phyloP scores from a whole-genome alignment of 2,888 invertebrate species.

The Pammene aurita region DNA sequence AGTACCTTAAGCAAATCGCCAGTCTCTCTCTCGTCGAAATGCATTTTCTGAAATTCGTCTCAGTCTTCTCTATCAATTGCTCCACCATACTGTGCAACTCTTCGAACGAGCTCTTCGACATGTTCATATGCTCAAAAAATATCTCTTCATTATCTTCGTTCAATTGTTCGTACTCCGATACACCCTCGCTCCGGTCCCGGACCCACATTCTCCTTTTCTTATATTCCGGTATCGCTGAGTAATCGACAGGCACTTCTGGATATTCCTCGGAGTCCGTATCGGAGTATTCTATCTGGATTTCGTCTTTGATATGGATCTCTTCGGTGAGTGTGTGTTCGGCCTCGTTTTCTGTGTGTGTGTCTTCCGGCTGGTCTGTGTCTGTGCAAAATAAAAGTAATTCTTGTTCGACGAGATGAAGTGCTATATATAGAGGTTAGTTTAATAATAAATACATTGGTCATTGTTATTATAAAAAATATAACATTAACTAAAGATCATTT shows the following conservation, averaged over 20 bases:
- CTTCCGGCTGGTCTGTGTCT: conserved; percentile 10
- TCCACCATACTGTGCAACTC: conserved; percentile 12
- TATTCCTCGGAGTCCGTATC: background rate
- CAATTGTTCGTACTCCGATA: background rate
- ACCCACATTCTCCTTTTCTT: conserved; percentile 5
- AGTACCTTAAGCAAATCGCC: conserved; percentile 31
- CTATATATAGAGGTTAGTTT: conserved; percentile 7
- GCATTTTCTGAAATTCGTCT: conserved; percentile 6
- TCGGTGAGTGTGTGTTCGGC: background rate
- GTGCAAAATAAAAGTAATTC: conserved; percentile 32
- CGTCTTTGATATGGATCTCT: conserved; percentile 5
- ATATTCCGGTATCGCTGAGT: background rate
- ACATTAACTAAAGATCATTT: too few relatives aligned
- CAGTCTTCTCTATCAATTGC: conserved; percentile 10
- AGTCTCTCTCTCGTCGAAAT: conserved; percentile 18
- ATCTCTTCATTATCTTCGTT: background rate
- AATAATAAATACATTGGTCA: background rate
- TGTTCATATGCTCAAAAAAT: conserved; percentile 19
- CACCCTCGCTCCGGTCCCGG: background rate
- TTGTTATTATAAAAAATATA: background rate
- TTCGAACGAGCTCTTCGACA: conserved; percentile 25
- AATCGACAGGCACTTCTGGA: background rate
- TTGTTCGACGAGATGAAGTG: conserved; percentile 21
- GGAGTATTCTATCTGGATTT: conserved; percentile 7
- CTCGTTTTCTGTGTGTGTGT: background rate